Conservation (phyloP, 2,797 vertebrate genomes). For the Gobionotothen gibberifrons region DNA sequence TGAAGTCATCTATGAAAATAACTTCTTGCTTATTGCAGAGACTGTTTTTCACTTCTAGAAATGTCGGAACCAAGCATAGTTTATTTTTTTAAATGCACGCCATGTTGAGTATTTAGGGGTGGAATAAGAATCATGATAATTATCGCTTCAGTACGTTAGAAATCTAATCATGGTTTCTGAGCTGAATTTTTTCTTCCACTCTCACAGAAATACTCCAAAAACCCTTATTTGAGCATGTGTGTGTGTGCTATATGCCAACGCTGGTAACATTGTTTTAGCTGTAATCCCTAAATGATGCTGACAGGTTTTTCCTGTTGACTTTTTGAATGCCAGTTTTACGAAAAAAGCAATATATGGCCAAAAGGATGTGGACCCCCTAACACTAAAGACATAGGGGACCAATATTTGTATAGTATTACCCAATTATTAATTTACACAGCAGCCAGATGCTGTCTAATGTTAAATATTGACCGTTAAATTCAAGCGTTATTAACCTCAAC, state of each 20-base stretch:
- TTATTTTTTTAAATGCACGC: background rate
- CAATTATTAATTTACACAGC: background rate
- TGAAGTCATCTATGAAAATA: conserved; percentile 12
- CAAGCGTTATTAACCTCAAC: background rate
- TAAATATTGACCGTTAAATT: background rate
- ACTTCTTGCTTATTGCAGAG: no score
- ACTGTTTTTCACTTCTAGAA: background rate
- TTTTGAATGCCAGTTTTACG: background rate
- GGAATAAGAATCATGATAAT: conserved; percentile 64
- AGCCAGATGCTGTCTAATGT: background rate
- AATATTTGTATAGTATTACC: background rate
- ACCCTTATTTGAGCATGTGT: background rate
- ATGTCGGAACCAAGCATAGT: conserved; percentile 21
- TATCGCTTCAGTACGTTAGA: conserved; percentile 21
- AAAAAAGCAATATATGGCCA: background rate
- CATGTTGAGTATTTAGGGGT: conserved; percentile 47
- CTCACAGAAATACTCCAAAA: conserved; percentile 3
- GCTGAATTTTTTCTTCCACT: conserved; percentile 6
- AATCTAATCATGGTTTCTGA: conserved; percentile 3
- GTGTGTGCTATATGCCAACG: background rate
- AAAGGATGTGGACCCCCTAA: background rate
- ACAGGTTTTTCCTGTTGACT: background rate
- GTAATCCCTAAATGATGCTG: background rate
- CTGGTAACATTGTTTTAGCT: background rate
- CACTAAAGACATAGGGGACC: background rate